phyloP scores from a whole-genome alignment of 2,113 vertebrate genomes.

The Nerophis ophidion region DNA sequence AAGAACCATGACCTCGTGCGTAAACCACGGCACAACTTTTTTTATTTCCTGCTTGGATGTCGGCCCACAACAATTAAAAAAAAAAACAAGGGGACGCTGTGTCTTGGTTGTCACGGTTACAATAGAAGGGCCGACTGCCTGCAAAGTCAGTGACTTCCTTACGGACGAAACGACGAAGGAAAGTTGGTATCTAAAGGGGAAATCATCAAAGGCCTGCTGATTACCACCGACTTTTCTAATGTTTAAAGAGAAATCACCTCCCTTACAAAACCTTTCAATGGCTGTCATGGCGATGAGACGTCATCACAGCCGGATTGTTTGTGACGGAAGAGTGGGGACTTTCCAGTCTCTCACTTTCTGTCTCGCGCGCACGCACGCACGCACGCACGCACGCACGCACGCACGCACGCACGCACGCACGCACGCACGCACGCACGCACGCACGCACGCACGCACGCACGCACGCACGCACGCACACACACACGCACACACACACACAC shows the following conservation, averaged over 20 bases:
- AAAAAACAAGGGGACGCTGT: not conserved
- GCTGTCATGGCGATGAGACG: slow-evolving; percentile 37
- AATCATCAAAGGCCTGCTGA: not conserved
- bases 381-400: slow-evolving; percentile 22
- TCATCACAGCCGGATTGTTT: slow-evolving; percentile 27
- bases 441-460: too few relatives aligned
- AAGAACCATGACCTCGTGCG: too few relatives aligned
- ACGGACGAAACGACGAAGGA: too few relatives aligned
- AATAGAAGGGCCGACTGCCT: not conserved
- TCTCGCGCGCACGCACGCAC: slow-evolving; percentile 17
- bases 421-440: too few relatives aligned
- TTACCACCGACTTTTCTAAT: too few relatives aligned
- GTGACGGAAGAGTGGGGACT: slow-evolving; percentile 48
- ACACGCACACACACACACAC: slow-evolving; percentile 14
- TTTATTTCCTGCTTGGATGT: too few relatives aligned
- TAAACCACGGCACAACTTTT: too few relatives aligned
- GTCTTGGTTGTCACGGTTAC: slow-evolving; percentile 1
- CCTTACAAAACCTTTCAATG: not conserved
- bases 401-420: not conserved
- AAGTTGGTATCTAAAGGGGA: not conserved
- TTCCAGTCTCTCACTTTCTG: slow-evolving; percentile 32
- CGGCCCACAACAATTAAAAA: not conserved
- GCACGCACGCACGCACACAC: not conserved
- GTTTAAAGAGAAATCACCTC: too few relatives aligned
- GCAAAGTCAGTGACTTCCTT: not conserved